Conservation (phyloP, 2,888 invertebrate genomes). For the Taphrorychus bicolor region DNA sequence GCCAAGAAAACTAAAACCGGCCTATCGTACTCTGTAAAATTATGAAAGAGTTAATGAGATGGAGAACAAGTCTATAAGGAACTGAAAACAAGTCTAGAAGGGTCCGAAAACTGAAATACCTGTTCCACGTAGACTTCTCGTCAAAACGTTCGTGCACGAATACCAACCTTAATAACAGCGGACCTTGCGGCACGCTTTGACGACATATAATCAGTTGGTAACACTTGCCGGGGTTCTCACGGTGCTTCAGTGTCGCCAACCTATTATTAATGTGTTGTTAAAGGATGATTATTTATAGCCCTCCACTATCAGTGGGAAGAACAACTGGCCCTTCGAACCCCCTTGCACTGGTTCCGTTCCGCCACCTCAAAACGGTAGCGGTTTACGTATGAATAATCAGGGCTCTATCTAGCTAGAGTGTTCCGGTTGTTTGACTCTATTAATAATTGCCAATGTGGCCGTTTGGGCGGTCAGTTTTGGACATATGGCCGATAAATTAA, state of each 20-base stretch:
- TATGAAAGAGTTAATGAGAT: neutral
- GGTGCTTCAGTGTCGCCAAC: slow-evolving; percentile 51
- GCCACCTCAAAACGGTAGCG: neutral
- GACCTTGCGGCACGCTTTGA: slow-evolving; percentile 54
- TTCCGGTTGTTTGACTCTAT: neutral
- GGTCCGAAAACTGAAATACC: neutral
- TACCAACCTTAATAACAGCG: slow-evolving; percentile 53
- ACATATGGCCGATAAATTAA: neutral
- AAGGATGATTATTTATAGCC: slow-evolving; percentile 37
- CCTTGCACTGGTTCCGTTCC: neutral
- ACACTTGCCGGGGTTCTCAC: slow-evolving; percentile 60
- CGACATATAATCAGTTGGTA: slow-evolving; percentile 61
- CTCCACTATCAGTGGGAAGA: neutral
- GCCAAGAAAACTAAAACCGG: too few relatives aligned
- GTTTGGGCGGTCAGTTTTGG: neutral
- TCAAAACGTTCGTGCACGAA: slow-evolving; percentile 50
- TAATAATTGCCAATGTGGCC: neutral
- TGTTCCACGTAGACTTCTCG: slow-evolving; percentile 30
- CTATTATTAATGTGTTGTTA: slow-evolving; percentile 40
- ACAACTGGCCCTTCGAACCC: too few relatives aligned
- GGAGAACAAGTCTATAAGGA: neutral
- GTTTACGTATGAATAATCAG: too few relatives aligned
- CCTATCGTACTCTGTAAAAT: neutral
- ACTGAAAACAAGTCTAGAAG: neutral
- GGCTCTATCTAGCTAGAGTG: too few relatives aligned